Base-by-base conservation (phyloP, 2,888 invertebrate genomes). In the Phyto melanocephala region DNA sequence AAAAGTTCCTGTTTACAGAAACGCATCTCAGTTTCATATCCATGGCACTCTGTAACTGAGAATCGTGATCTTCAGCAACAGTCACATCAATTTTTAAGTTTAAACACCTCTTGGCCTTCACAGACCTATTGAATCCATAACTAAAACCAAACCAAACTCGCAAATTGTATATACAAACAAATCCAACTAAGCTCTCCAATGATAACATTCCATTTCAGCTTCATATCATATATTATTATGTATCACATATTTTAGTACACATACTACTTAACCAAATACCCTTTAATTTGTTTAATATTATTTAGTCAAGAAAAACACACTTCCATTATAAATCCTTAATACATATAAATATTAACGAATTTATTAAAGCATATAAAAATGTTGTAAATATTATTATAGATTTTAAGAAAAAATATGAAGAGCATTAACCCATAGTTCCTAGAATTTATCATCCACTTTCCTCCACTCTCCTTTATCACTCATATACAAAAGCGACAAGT, bases 121-220 rank as follows among this genome's bases (percentile, higher is more conserved):
- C 58, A 67, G 54, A 78, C 58, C 60, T 70, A 60, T 45, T 75
- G 68, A 52, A 35, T 24, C 8, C 11, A 33, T 22, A 17, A 20
- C 11, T 50, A 15, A 20, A 67, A 62, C 1, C 11, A 37, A 50
- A 15, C 20, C 37, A 24, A 52, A 37, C 5, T 22, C 35, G 11
- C 17, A 28, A 65, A 68, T 33, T 68, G 62, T 62, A 52, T 10
- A 74, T 56, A 54, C 24, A 5, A 56, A 68, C 15, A 58, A 35
- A 56, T 15, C 28, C n/a, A 62, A 28, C 17, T 60, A 2, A 22
- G 10, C 42, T 83, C 84, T 86, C 65, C 52, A 87, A 85, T 80
- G 81, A 67, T 78, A 85, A 81, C 87, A 85, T 86, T 86, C 85
- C 87, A 86, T 83, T 70, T 85, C 84, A 68, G 77, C 70, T 79